Conservation (phyloP, 2,888 invertebrate genomes). For the Tenthredo distinguenda region DNA sequence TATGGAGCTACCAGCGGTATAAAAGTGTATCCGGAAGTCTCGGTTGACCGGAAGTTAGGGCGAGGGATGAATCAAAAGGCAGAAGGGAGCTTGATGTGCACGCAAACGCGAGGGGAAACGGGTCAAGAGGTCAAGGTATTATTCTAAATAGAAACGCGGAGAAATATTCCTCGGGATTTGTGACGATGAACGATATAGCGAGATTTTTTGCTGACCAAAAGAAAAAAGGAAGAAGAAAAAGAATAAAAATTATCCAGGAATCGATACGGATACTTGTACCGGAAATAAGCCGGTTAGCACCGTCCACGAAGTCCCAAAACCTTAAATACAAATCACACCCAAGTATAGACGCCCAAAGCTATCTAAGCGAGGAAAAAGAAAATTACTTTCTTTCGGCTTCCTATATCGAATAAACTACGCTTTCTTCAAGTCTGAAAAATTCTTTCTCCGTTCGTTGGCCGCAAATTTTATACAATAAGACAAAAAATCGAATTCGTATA, state of each 20-base stretch:
- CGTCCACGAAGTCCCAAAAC: background rate
- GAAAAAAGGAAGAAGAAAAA: background rate
- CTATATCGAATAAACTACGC: background rate
- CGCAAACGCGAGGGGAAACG: background rate
- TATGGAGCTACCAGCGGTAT: background rate
- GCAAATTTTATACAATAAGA: background rate
- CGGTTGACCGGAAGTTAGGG: constrained; percentile 49
- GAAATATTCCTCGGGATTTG: background rate
- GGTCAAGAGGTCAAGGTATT: constrained; percentile 52
- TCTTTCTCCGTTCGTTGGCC: background rate
- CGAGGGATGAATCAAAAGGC: constrained; percentile 37
- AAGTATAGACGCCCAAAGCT: background rate
- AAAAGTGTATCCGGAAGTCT: constrained; percentile 45
- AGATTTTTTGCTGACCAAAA: background rate
- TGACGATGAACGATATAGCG: background rate
- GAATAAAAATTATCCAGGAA: background rate
- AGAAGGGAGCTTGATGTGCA: constrained; percentile 13
- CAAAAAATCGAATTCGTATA: background rate
- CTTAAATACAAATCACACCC: background rate
- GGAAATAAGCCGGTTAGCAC: constrained; percentile 2
- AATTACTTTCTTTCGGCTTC: background rate
- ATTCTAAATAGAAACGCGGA: background rate
- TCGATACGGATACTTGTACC: background rate
- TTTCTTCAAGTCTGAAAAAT: background rate
- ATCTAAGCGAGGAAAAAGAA: background rate